Base-by-base conservation (phyloP, 2,797 vertebrate species). In the Lophotriccus pileatus region DNA sequence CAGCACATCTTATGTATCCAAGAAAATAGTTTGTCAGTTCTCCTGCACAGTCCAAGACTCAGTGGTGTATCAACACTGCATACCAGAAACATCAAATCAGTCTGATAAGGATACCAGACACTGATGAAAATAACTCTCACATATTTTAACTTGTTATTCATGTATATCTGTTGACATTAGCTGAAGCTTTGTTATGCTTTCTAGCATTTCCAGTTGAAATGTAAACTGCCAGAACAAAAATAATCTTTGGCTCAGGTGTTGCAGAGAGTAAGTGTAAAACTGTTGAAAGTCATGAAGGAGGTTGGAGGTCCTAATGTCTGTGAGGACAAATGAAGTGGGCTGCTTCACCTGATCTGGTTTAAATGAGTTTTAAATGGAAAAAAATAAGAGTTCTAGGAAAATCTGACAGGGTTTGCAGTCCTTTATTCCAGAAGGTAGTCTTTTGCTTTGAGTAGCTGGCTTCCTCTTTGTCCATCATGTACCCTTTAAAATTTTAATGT, bases 151-250 rank as follows among this genome's bases (percentile, higher is more conserved):
- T 34, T 56, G 28, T 14, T 76, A 7, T 67, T 53, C 60, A 18
- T 30, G 5, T 44, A 10, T 34, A 5, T 53, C 6, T n/a, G 6
- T 34, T 72, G 27, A 12, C 20, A 41, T 72, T 52, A 76, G 36
- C 18, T 82, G 59, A 82, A 91, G 75, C 17, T 50, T 79, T 74
- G 14, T 87, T 72, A 60, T 23, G 15, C 34, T 83, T 92, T 79
- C 39, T 70, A 39, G 9, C 23, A 36, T 89, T 86, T 86, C 30
- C 22, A 46, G 13, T 58, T 83, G 49, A 66, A 77, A 10, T 3
- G 4, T 34, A 67, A 67, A 30, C 52, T 32, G 14, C 23, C 32
- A 56, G 19, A 75, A 44, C 36, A 77, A 53, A 89, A 90, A 50
- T n/a, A 43, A 43, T 67, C 15, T 84, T 90, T 67, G 64, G 3